phyloP scores from a whole-genome alignment of 2,113 vertebrate species.

The Protobothrops mucrosquamatus region DNA sequence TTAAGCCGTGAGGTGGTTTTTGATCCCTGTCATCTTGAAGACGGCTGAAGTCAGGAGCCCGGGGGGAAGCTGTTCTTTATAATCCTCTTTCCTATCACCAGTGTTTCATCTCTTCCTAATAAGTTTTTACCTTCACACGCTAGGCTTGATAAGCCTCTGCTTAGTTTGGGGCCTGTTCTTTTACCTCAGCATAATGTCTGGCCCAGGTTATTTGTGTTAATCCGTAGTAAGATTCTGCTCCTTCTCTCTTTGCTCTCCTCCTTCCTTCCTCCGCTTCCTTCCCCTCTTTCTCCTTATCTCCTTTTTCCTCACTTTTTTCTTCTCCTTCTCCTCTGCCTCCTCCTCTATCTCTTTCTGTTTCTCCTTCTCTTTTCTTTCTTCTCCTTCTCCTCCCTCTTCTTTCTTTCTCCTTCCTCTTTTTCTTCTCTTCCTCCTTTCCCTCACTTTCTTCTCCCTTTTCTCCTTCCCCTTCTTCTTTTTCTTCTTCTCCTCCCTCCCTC shows the following conservation, averaged over 20 bases:
- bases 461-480: no score
- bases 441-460: no score
- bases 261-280: no score
- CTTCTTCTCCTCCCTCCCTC: no score
- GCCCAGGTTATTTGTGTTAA: background rate
- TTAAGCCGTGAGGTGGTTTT: background rate
- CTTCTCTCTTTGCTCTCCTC: background rate
- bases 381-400: no score
- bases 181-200: background rate
- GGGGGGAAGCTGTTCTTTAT: background rate
- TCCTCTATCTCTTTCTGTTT: fast-evolving
- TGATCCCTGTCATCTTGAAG: background rate
- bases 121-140: background rate
- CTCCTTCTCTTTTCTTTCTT: no score
- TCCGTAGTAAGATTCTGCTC: background rate
- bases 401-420: fast-evolving
- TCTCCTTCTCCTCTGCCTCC: no score
- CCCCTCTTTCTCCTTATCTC: no score
- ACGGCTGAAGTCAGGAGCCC: background rate
- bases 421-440: no score
- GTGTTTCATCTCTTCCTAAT: background rate
- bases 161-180: background rate
- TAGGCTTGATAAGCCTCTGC: background rate
- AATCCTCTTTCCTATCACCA: background rate
- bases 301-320: no score